phyloP scores from a whole-genome alignment of 2,113 vertebrate genomes.

The Indicator indicator region DNA sequence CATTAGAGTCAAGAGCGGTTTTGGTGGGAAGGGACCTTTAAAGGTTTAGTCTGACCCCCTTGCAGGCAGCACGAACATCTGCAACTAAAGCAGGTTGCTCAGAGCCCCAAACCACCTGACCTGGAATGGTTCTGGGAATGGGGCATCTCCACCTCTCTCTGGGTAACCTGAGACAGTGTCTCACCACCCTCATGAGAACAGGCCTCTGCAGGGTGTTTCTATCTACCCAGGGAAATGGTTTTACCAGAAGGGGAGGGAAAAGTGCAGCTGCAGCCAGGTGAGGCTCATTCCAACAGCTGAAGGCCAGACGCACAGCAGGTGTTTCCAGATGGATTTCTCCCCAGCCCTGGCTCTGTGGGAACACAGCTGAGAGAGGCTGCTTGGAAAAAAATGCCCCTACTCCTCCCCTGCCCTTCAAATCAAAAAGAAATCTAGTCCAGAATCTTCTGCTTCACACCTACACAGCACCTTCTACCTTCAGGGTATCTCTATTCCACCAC shows the following conservation, averaged over 20 bases:
- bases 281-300: background rate
- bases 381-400: fast-evolving
- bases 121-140: background rate
- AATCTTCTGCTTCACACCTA: background rate
- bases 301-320: conserved; percentile 34
- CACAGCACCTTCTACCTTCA: fast-evolving
- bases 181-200: background rate
- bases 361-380: background rate
- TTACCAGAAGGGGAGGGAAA: background rate
- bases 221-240: fast-evolving
- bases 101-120: background rate
- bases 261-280: fast-evolving
- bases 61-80: background rate
- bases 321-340: background rate
- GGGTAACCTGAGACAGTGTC: background rate
- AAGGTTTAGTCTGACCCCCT: background rate
- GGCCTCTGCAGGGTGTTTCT: background rate
- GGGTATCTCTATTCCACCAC: fast-evolving
- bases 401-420: background rate
- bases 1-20: too few species aligned
- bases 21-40: background rate
- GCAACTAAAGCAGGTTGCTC: background rate
- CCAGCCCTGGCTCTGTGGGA: background rate
- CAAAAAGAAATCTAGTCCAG: background rate
- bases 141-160: background rate